Conservation (phyloP, 2,113 vertebrate genomes). For the Ameiurus melas region DNA sequence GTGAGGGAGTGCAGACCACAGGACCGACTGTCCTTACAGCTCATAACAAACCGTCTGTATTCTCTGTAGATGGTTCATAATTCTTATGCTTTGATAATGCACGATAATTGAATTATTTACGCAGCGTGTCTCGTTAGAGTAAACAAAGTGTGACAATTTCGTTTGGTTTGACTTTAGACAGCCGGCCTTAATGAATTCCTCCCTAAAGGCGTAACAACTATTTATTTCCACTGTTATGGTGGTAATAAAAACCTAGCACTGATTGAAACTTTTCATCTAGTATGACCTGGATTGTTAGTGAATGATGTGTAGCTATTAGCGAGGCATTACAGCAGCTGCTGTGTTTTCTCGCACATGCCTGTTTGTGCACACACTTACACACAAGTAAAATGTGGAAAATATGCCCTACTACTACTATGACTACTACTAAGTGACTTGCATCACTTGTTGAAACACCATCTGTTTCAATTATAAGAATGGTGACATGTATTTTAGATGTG, state of each 20-base stretch:
- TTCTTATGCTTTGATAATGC: background rate
- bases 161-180: constrained; percentile 19
- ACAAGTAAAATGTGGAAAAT: constrained; percentile 13
- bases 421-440: background rate
- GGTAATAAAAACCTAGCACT: constrained; percentile 39
- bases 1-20: background rate
- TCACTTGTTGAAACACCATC: background rate
- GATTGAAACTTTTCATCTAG: constrained; percentile 42
- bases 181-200: constrained; percentile 27
- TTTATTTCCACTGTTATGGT: constrained; percentile 46
- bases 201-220: constrained; percentile 13
- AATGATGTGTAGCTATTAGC: constrained; percentile 29
- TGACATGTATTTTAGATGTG: background rate
- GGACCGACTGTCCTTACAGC: background rate
- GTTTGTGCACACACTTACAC: constrained; percentile 2
- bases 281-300: constrained; percentile 37
- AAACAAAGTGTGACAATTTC: constrained; percentile 13
- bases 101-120: background rate
- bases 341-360: constrained; percentile 27
- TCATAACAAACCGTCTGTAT: background rate
- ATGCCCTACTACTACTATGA: background rate
- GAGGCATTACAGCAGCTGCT: constrained; percentile 39
- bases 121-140: constrained; percentile 4
- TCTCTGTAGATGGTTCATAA: background rate
- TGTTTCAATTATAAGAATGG: background rate